Conservation (phyloP, 2,888 invertebrate species). For the Emmelina monodactyla region DNA sequence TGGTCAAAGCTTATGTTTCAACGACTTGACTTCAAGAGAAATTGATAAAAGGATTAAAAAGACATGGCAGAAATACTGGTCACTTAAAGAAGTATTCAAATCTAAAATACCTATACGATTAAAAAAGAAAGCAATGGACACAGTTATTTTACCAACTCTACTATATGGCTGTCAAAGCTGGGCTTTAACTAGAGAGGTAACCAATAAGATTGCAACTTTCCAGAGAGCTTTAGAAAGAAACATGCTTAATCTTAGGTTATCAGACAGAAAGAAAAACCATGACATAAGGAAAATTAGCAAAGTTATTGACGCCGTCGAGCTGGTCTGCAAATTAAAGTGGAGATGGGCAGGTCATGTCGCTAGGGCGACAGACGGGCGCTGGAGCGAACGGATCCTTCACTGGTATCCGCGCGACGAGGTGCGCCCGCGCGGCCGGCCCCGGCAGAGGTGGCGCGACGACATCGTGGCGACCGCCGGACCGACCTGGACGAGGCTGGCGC, state of each 20-base stretch:
- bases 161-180: conserved; percentile 3
- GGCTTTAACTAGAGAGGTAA: not conserved
- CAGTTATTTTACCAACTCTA: not conserved
- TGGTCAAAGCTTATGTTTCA: conserved; percentile 5
- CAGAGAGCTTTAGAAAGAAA: no score
- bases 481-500: not conserved
- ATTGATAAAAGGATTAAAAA: conserved; percentile 6
- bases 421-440: not conserved
- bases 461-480: not conserved
- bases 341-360: conserved; percentile 12
- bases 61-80: conserved; percentile 6
- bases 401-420: not conserved
- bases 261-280: not conserved
- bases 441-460: not conserved
- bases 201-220: not conserved
- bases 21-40: conserved; percentile 2
- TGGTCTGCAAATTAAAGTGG: conserved; percentile 9
- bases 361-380: no score
- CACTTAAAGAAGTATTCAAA: conserved; percentile 7
- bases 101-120: not conserved
- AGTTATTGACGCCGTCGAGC: conserved; percentile 6
- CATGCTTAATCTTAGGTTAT: not conserved
- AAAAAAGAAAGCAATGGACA: conserved; percentile 4
- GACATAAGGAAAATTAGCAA: conserved; percentile 6
- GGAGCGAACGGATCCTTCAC: not conserved